Base-by-base conservation (phyloP, 2,888 invertebrate species). In the Hybos culiciformis region DNA sequence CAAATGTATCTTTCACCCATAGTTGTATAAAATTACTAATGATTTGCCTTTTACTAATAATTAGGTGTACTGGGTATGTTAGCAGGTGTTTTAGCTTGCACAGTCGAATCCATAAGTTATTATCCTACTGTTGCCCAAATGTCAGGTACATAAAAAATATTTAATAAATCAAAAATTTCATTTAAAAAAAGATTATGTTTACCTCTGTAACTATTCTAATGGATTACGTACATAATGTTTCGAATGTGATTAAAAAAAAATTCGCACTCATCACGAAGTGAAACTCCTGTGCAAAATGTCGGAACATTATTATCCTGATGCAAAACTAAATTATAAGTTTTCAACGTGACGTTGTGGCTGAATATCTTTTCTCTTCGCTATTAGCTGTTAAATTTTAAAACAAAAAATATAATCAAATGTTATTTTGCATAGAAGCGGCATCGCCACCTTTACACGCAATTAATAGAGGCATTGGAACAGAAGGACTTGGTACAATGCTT, bases 61-160 rank as follows among this genome's bases (percentile, higher is more conserved):
- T 74, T 76, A 1, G 81, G 82, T 1, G 80, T 83, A 12, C 63
- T 84, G 44, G 84, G 84, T 4, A 81, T 85, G 77, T 55, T 84
- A 43, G 83, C 83, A 0, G 85, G 83, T 0, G 82, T 84, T 18
- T 59, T 84, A 24, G 82, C 83, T 1, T 83, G 84, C 50, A 82
- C 83, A 0, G 79, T 85, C 12, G 85, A 85, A 62, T 83, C 83
- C 5, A 78, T 90, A 46, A 87, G 88, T 55, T 90, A 91, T 61
- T 92, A 91, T 66, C 86, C 88, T 41, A 88, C 88, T n/a, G 86
- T 87, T 2, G 85, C 91, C 1, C 73, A 76, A 59, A 83, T 83
- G 81, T 78, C 82, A 50, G 78, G 80, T 78, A 49, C 62, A 66
- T 26, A 11, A 26, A 11, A 53, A 31, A 29, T 33, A 34, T 6